These are phyloP conservation scores for Crotalus horridus DNA, from an alignment of 2,113 vertebrate species.

Conservation along the genomic window DNA sequence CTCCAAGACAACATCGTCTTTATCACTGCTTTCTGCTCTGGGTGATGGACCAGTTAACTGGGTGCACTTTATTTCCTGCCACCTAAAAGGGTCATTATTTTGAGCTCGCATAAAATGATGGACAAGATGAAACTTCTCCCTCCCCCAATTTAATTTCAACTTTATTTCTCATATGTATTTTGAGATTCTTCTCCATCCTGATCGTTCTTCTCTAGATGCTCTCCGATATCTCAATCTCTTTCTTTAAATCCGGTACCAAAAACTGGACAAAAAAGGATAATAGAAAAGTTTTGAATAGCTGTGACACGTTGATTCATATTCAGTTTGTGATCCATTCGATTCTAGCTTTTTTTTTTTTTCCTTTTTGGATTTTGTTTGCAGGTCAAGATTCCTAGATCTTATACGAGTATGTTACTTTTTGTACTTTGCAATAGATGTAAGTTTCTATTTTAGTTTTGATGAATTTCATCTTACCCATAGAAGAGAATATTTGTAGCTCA, in stretches of 20 bases:
- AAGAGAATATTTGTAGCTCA: background rate
- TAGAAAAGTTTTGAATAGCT: background rate
- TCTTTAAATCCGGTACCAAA: background rate
- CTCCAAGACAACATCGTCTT: background rate
- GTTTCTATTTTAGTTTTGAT: background rate
- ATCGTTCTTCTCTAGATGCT: background rate
- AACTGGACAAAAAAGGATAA: background rate
- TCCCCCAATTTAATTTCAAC: background rate
- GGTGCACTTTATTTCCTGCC: background rate
- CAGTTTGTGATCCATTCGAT: background rate
- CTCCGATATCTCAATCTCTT: background rate
- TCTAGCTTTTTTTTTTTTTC: background rate
- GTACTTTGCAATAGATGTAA: background rate
- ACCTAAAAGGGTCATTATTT: background rate
- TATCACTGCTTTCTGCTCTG: background rate
- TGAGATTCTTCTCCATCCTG: background rate
- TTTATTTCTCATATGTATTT: background rate
- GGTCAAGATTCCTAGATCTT: background rate
- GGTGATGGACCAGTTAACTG: background rate
- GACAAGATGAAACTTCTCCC: background rate
- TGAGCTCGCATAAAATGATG: background rate
- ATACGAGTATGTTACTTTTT: background rate
- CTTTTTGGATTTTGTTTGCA: background rate
- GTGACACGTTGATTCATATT: background rate
- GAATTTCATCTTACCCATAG: background rate